These are phyloP conservation scores for Peromyscus eremicus DNA, from an alignment of 2,797 vertebrate genomes.

Conservation along the genomic window DNA sequence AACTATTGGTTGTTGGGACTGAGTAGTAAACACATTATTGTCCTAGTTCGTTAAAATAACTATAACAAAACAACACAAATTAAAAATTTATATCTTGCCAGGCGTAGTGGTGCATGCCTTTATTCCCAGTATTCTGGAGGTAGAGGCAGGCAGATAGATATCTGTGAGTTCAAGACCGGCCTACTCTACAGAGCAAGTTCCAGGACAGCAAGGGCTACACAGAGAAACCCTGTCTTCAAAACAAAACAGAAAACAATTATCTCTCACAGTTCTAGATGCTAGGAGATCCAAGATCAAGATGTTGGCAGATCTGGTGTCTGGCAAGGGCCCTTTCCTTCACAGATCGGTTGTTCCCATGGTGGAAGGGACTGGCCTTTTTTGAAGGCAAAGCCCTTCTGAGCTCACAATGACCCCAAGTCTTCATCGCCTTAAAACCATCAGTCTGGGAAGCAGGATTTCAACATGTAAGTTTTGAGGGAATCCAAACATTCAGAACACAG, in stretches of 20 bases:
- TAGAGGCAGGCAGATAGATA: background rate
- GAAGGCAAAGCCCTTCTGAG: background rate
- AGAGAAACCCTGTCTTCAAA: background rate
- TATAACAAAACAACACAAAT: background rate
- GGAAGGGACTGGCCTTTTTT: background rate
- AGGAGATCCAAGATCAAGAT: background rate
- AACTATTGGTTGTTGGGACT: background rate
- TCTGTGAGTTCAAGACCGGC: background rate
- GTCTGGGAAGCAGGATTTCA: background rate
- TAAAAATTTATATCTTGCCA: background rate
- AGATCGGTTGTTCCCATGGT: background rate
- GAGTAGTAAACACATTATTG: background rate
- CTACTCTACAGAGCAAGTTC: background rate
- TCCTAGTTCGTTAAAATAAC: background rate
- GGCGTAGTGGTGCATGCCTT: background rate
- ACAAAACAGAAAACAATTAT: background rate
- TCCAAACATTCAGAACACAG: background rate
- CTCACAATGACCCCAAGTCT: background rate
- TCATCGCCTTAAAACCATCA: no score
- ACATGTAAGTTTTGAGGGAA: background rate
- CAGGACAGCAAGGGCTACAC: background rate
- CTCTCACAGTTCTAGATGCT: background rate
- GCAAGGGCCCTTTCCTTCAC: background rate
- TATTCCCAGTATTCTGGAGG: background rate
- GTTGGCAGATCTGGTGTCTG: background rate